Base-by-base conservation (phyloP, 2,888 invertebrate species). In the Oxytorus armatus region DNA sequence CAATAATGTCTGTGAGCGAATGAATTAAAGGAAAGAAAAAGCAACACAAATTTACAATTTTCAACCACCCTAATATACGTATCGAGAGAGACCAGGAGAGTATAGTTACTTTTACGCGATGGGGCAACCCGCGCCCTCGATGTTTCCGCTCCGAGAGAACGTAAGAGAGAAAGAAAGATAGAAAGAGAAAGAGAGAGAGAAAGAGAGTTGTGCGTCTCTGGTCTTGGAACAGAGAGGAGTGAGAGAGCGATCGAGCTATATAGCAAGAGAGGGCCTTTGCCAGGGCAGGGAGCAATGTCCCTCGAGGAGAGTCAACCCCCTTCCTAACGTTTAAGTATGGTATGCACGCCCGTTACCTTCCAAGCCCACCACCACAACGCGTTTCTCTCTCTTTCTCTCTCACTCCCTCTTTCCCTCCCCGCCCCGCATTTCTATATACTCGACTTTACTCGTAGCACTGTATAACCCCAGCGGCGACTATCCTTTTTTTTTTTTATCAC, bases 241-340 rank as follows among this genome's bases (percentile, higher is more conserved):
- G 39, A 72, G 65, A 63, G 18, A 49, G 69, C 10, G 63, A 23
- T 23, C 10, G n/a, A 14, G 23, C 42, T 59, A 16, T 42, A 55
- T 44, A 74, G 73, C 18, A 66, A 65, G n/a, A 76, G 70, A 86
- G 85, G 88, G 83, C 84, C 86, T 86, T n/a, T 82, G 84, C 84
- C 83, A 86, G 89, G 86, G 87, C 89, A 88, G 88, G 87, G 89
- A 89, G 89, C 89, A 89, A 89, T 88, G 89, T 86, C 89, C 89
- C 89, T 88, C 87, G 84, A 79, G 81, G 82, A 83, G 86, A 89
- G 89, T 87, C 88, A 89, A 88, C 83, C 89, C 89, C 88, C 89
- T 88, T 87, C 88, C 88, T 86, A 84, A 87, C 87, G 87, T 84
- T 77, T 85, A 85, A 84, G 78, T 81, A 79, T 83, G 83, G 82